Base-by-base conservation (phyloP, 1,140 invertebrate genomes). In the Diploscapter pachys region DNA sequence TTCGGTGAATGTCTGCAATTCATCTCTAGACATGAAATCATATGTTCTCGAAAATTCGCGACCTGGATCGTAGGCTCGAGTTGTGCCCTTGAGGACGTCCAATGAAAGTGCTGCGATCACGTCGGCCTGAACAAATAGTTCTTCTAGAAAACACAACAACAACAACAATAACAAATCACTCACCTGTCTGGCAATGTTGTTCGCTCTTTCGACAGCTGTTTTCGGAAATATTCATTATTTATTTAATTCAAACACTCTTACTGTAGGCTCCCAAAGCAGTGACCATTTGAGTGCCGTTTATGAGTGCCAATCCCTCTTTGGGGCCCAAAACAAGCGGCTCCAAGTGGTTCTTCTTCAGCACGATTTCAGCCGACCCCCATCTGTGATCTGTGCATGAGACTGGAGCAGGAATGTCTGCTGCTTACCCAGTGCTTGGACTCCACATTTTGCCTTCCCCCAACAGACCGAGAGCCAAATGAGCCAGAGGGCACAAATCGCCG, bases 401-500 rank as follows among this genome's bases (percentile, higher is more conserved):
- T 31, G 1, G 31, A 31, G 31, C 31, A 31, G 31, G 31, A 31
- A 31, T 31, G 31, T 31, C 31, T 31, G 31, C 1, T 31, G 31
- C 31, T 31, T 31, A 31, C 31, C 91, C 91, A 63, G 90, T 91
- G 76, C 88, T 84, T 64, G 90, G 88, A 81, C 90, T 91, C 91
- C 91, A 92, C 91, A 92, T 92, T 82, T 90, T 89, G n/a, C 91
- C 91, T 86, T 92, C 91, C n/a, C 91, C 91, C 81, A 92, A 88
- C 77, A 92, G 86, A 2, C 90, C 90, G 0, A 91, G 84, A 2
- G 91, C 90, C 61, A 92, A 84, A 86, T 92, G 91, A 11, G 91
- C 87, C 64, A 92, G 81, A 2, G 91, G 91, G 4, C 90, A 91
- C 67, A 92, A 86, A 85, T 92, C 91, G 0, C 91, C 91, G 80